Evolutionary conservation across 2,113 vertebrate species (phyloP), one percentile per base, ranked within the genome.

Genomic region (Physeter macrocephalus): DNA sequence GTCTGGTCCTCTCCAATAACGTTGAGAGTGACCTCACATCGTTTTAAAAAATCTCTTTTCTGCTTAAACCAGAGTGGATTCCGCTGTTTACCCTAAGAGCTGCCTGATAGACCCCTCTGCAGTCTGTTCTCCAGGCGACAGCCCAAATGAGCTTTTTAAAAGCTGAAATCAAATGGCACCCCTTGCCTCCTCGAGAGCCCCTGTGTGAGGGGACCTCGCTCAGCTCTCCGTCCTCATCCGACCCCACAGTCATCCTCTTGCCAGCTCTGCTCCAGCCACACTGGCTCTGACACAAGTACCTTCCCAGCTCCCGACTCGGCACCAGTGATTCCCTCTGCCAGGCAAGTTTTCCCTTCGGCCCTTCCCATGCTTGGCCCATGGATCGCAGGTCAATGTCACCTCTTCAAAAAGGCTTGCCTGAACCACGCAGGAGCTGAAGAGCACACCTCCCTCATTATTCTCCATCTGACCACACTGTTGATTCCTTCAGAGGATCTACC

Each of bases 171-270:
- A 34, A 15, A 6, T 5, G 2, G 2, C 59, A 25, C 36, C 52
- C 0, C 15, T 49, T 21, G n/a, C 11, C 78, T 64, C 62, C 84
- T 27, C 0, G 36, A n/a, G 18, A 71, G 77, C 54, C 61, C 31
- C 64, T 43, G 21, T 4, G 13, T n/a, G 25, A 43, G 0, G 0
- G 39, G 59, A 31, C 10, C 15, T 74, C 3, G 2, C 41, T 36
- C 46, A 18, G 59, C 27, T 31, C 64, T 3, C 6, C 25, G 3
- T 0, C 27, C 6, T 61, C 14, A 5, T 10, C 41, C 2, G 1
- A 4, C 20, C 59, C 57, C 39, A 27, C 11, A 1, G 25, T 9
- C 59, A n/a, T 36, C 41, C 21, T 62, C 49, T 5, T 3, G 14
- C 20, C 20, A 20, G 4, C 67, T 57, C 83, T 27, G 31, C 80